These are phyloP conservation scores for Acanthurus lineatus DNA, from an alignment of 2,797 vertebrate genomes.

Conservation along the genomic window DNA sequence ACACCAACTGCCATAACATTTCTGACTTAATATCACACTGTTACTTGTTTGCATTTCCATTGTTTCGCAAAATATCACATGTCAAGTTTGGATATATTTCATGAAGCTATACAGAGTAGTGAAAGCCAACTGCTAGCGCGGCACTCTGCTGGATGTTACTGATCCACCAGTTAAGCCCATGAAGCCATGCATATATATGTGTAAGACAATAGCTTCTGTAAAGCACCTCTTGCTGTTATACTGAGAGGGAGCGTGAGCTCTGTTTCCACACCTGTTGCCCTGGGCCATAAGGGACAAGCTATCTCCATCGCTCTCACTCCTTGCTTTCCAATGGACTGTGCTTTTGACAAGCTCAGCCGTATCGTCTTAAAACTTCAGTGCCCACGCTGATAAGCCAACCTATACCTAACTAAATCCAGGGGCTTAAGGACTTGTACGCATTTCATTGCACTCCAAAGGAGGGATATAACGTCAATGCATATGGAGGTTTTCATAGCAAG, in stretches of 20 bases:
- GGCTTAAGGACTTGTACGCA: slow-evolving; percentile 58
- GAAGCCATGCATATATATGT: slow-evolving; percentile 75
- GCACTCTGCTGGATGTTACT: slow-evolving; percentile 81
- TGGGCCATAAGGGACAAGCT: slow-evolving; percentile 66
- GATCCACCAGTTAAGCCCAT: slow-evolving; percentile 80
- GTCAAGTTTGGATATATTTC: slow-evolving; percentile 79
- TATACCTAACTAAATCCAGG: slow-evolving; percentile 73
- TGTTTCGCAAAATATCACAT: slow-evolving; percentile 65
- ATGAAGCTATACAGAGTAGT: slow-evolving; percentile 73
- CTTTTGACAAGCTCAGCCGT: slow-evolving; percentile 52
- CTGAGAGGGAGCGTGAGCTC: slow-evolving; percentile 64
- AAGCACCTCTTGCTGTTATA: slow-evolving; percentile 81
- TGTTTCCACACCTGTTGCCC: slow-evolving; percentile 84
- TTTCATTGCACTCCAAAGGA: slow-evolving; percentile 53
- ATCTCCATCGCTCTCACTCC: slow-evolving; percentile 64
- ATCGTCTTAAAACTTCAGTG: slow-evolving; percentile 65
- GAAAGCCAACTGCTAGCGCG: slow-evolving; percentile 80
- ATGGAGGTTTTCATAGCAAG: slow-evolving; percentile 32
- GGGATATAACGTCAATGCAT: slow-evolving; percentile 14
- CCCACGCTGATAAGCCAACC: slow-evolving; percentile 63
- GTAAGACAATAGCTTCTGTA: slow-evolving; percentile 88
- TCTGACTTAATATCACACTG: slow-evolving; percentile 41
- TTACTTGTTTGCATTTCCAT: slow-evolving; percentile 69
- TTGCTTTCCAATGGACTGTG: slow-evolving; percentile 48
- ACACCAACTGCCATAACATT: slow-evolving; percentile 65